These are phyloP conservation scores for Zaprionus lachaisei DNA, from an alignment of 1,140 invertebrate genomes.

Conservation along the genomic window DNA sequence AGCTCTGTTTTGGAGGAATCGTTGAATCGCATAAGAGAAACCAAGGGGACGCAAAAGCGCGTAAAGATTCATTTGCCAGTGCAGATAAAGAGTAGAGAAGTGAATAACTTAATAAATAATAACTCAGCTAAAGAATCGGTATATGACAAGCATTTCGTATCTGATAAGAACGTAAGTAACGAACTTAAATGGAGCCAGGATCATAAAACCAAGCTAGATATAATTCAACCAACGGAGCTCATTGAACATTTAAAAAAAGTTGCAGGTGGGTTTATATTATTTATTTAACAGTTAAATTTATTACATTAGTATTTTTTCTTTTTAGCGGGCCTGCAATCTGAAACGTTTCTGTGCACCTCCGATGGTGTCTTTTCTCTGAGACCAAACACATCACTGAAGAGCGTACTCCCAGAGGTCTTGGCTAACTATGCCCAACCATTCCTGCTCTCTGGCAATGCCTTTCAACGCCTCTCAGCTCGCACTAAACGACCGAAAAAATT, in stretches of 20 bases:
- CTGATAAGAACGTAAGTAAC: slow-evolving; percentile 42
- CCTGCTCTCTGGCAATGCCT: slow-evolving; percentile 66
- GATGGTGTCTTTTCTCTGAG: slow-evolving; percentile 32
- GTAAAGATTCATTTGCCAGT: slow-evolving; percentile 5
- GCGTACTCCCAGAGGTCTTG: slow-evolving; percentile 60
- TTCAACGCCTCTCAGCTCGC: slow-evolving; percentile 48
- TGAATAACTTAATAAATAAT: not conserved
- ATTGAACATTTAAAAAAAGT: slow-evolving; percentile 55
- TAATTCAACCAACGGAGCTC: slow-evolving; percentile 20
- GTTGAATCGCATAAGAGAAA: slow-evolving; percentile 33
- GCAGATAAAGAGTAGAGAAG: not conserved
- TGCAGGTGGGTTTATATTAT: slow-evolving; percentile 19
- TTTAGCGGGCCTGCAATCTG: slow-evolving; percentile 85
- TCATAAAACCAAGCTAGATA: slow-evolving; percentile 14
- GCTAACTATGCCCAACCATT: slow-evolving; percentile 57
- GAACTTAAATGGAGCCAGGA: slow-evolving; percentile 36
- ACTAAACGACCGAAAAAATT: slow-evolving; percentile 11
- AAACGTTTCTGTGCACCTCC: slow-evolving; percentile 71
- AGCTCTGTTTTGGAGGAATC: slow-evolving; percentile 16
- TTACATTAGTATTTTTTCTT: not conserved
- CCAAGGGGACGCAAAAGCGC: not conserved
- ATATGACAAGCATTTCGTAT: slow-evolving; percentile 45
- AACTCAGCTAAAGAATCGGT: not conserved
- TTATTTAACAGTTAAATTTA: not conserved
- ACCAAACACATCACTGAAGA: slow-evolving; percentile 48